A percentile compares a stretch with the other conserved stretches of the same genome.
Evolutionary conservation across 2,797 vertebrate genomes (phyloP).

Genomic region (Bryconaethiops microstoma): DNA sequence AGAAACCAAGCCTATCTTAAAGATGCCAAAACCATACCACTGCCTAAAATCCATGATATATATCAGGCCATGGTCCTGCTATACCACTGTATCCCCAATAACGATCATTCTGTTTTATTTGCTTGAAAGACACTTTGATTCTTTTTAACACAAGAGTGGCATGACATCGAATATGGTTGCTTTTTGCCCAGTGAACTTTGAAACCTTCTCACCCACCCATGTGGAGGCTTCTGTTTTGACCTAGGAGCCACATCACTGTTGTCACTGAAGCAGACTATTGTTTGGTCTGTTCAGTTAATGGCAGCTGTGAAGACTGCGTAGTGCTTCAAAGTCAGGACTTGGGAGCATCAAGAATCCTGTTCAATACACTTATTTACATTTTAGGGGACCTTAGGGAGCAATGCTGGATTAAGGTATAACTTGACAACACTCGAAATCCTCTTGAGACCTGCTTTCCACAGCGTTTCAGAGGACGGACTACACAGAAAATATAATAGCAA

Average conservation of each 20-base stretch:
- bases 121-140: neutral
- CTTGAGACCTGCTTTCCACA: neutral
- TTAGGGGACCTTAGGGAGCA: neutral
- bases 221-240: neutral
- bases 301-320: neutral
- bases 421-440: neutral
- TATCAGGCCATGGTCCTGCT: no score
- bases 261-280: neutral
- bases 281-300: neutral
- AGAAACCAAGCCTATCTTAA: no score
- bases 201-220: neutral
- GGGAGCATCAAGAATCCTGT: neutral
- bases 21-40: no score
- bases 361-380: neutral
- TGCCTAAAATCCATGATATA: no score
- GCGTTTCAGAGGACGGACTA: neutral
- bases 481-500: neutral
- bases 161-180: neutral
- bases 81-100: no score
- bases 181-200: neutral
- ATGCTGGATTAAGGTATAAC: neutral
- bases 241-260: neutral
- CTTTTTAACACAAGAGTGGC: neutral
- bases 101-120: neutral
- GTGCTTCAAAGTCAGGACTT: neutral